Percentiles rank a stretch among this genome's conserved stretches.
Evolutionary conservation across 2,888 invertebrate genomes (phyloP).

Genomic region (Spisula solida): DNA sequence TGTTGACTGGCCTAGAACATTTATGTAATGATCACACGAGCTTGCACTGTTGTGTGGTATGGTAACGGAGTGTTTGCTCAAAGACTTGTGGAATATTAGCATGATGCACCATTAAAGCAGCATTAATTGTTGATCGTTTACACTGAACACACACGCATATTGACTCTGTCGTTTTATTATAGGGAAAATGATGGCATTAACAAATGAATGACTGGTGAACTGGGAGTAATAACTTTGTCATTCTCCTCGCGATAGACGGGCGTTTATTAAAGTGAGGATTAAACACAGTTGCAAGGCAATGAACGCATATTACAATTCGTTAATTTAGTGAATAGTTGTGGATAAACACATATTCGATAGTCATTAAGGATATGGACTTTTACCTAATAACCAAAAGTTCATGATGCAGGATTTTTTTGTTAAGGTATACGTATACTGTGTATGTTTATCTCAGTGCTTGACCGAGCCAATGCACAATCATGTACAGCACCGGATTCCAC

Average conservation of each 20-base stretch:
- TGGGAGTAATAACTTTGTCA: not conserved
- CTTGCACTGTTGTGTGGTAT: not conserved
- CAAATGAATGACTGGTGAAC: not conserved
- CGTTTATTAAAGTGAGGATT: not conserved
- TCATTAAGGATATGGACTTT: not conserved
- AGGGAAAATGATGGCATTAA: not conserved
- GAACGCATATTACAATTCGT: not conserved
- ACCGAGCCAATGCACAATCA: not conserved
- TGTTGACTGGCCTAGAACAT: constrained; percentile 10
- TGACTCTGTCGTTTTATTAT: no score
- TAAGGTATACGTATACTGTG: not conserved
- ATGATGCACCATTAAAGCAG: not conserved
- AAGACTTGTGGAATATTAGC: constrained; percentile 12
- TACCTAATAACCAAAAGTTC: not conserved
- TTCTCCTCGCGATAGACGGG: not conserved
- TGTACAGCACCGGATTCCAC: not conserved
- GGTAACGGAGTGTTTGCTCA: not conserved
- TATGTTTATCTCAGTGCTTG: not conserved
- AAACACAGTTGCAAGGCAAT: not conserved
- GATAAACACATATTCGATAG: not conserved
- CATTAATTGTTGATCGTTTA: constrained; percentile 1
- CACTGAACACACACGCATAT: not conserved
- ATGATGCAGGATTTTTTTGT: constrained; percentile 7
- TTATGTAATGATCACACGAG: not conserved
- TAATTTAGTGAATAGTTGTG: not conserved